These are phyloP conservation scores for Ophion slaviceki DNA, from an alignment of 2,888 invertebrate species.

Conservation along the genomic window DNA sequence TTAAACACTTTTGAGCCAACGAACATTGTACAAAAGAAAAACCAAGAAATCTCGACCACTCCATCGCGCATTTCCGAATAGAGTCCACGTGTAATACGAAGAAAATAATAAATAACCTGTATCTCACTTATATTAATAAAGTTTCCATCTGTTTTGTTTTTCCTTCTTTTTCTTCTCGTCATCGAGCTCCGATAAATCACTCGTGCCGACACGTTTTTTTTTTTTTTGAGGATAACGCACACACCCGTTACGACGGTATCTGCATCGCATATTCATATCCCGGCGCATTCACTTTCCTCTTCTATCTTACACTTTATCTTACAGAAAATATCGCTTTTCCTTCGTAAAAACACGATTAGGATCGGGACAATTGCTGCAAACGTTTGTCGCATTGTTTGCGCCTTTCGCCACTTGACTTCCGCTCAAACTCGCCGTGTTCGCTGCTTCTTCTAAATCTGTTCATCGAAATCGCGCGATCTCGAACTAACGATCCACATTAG, in stretches of 20 bases:
- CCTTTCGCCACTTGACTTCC: no score
- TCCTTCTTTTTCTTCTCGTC: neutral
- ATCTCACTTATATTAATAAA: conserved; percentile 19
- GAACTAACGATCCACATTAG: no score
- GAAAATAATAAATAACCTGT: conserved; percentile 18
- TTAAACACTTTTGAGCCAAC: conserved; percentile 48
- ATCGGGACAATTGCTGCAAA: no score
- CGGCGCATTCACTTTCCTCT: neutral
- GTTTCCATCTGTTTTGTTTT: conserved; percentile 1
- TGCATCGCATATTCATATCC: no score
- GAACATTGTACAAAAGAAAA: conserved; percentile 58
- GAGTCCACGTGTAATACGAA: conserved; percentile 3
- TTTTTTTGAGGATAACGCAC: neutral
- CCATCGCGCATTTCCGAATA: conserved; percentile 26
- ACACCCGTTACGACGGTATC: neutral
- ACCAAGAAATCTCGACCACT: conserved; percentile 5
- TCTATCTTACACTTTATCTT: conserved; percentile 58
- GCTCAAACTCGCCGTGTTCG: no score
- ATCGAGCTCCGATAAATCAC: conserved; percentile 5
- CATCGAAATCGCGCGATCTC: no score
- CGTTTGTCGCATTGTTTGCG: no score
- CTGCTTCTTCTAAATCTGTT: no score
- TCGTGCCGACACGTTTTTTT: conserved; percentile 36
- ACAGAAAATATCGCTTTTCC: conserved; percentile 22
- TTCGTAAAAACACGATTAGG: neutral